These are phyloP conservation scores for Neoseiulus cucumeris DNA, from an alignment of 1,140 invertebrate species.

Conservation along the genomic window DNA sequence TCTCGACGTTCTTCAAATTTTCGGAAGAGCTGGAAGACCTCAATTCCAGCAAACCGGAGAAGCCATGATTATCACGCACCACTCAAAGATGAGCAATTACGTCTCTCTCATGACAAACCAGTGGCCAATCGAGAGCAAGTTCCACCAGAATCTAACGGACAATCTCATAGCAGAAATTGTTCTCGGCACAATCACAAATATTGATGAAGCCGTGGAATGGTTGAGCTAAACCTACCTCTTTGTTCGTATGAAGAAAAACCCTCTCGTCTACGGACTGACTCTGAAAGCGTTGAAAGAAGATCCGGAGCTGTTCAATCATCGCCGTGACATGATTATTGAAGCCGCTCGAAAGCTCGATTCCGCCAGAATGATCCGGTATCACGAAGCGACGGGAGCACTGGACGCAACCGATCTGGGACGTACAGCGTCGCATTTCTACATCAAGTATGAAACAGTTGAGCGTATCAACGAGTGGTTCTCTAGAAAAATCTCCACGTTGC, in stretches of 20 bases:
- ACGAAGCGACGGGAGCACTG: slow-evolving; percentile 57
- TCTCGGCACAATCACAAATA: slow-evolving; percentile 78
- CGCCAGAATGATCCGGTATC: slow-evolving; percentile 80
- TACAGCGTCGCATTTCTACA: slow-evolving; percentile 92
- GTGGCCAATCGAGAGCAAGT: slow-evolving; percentile 94
- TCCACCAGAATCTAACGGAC: slow-evolving; percentile 71
- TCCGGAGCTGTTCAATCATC: slow-evolving; percentile 45
- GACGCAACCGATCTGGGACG: slow-evolving; percentile 70
- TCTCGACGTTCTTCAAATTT: slow-evolving; percentile 96
- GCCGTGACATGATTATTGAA: slow-evolving; percentile 49
- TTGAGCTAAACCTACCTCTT: slow-evolving; percentile 90
- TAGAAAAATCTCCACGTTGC: slow-evolving; percentile 52
- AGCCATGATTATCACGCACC: slow-evolving; percentile 83
- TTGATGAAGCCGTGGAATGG: slow-evolving; percentile 93
- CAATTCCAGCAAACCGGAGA: slow-evolving; percentile 53
- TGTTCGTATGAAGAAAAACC: slow-evolving; percentile 81
- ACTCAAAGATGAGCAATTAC: slow-evolving; percentile 83
- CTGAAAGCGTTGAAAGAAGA: slow-evolving; percentile 48
- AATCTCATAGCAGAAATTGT: slow-evolving; percentile 96
- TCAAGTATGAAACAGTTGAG: slow-evolving; percentile 88
- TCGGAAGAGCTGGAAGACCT: slow-evolving; percentile 86
- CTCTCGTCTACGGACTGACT: slow-evolving; percentile 65
- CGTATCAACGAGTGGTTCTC: slow-evolving; percentile 45
- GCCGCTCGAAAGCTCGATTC: slow-evolving; percentile 70
- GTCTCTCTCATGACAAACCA: slow-evolving; percentile 82